These are phyloP conservation scores for Laupala kohalensis DNA, from an alignment of 1,140 invertebrate genomes.

Conservation along the genomic window DNA sequence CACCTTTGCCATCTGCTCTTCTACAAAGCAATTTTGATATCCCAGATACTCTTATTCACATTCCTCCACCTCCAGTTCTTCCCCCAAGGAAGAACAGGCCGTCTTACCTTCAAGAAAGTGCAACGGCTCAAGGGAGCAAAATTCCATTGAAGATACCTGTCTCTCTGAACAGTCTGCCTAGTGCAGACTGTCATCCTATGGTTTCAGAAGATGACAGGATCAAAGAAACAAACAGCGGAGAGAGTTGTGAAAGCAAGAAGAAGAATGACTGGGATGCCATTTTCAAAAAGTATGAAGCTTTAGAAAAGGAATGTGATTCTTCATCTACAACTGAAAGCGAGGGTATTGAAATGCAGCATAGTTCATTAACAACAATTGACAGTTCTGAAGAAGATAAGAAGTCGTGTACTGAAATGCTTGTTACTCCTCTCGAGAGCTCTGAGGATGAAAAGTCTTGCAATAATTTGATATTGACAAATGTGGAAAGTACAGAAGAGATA, in stretches of 20 bases:
- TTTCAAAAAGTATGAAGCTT: constrained; percentile 8
- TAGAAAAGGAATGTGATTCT: constrained; percentile 6
- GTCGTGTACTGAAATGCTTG: background rate
- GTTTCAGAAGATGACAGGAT: constrained; percentile 2
- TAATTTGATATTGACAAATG: background rate
- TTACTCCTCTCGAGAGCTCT: background rate
- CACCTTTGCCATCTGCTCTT: constrained; percentile 3
- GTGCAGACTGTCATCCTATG: constrained; percentile 23
- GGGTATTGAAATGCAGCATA: background rate
- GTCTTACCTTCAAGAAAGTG: background rate
- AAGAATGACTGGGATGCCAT: constrained; percentile 3
- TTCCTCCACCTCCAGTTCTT: background rate
- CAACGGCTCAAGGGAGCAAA: background rate
- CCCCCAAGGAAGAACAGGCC: background rate
- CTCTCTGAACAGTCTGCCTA: constrained; percentile 30
- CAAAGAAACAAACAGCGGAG: constrained; percentile 17
- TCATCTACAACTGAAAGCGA: background rate
- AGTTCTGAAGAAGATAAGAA: background rate
- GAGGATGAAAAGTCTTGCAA: background rate
- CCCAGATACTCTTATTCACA: background rate
- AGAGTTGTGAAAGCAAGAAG: background rate
- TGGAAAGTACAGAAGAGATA: background rate
- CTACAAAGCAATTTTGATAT: background rate
- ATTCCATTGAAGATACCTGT: constrained; percentile 12
- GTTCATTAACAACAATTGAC: background rate